Evolutionary conservation across 2,113 vertebrate genomes (phyloP), one percentile per base, ranked within the genome.

Genomic region (Gobiocypris rarus): DNA sequence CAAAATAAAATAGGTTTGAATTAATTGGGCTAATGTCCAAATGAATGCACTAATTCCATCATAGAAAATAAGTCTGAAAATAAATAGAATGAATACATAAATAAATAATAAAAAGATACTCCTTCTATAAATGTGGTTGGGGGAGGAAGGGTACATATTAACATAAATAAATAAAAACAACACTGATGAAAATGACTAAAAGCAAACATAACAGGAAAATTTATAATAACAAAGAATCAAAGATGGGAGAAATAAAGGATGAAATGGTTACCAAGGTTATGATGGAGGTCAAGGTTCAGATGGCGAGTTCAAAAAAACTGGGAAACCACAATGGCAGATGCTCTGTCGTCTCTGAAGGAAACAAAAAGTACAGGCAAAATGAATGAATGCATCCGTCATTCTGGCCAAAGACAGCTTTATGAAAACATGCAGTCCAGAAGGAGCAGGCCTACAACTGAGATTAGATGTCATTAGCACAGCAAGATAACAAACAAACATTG

Each of bases 241-340:
- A 91, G 90, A 95, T 75, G 95, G 89, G 91, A 81, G 24, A 83
- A 61, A 81, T n/a, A 93, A 95, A 95, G 91, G 94, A 95, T 95
- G 95, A 96, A 96, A 96, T 95, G 95, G 93, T 95, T 95, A 96
- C 94, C 94, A 95, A 95, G 94, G 94, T 94, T 95, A 95, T 95
- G 94, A 94, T 95, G 94, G 93, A 96, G 94, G 95, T 96, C 94
- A 95, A 91, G 94, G 91, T 92, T 95, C 95, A 96, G 95, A 95
- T 94, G 94, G 95, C 94, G 95, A 95, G 94, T 91, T 95, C 94
- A 96, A 95, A 95, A 94, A 95, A 96, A 95, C 95, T 93, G 95
- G 94, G 94, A 96, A 96, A 96, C 95, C 95, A 94, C 95, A 95
- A 95, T 92, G 94, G 89, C 79, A 81, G 79, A 81, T 70, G 45